Conservation (phyloP, 2,888 invertebrate genomes). For the Rhyacophila evoluta region DNA sequence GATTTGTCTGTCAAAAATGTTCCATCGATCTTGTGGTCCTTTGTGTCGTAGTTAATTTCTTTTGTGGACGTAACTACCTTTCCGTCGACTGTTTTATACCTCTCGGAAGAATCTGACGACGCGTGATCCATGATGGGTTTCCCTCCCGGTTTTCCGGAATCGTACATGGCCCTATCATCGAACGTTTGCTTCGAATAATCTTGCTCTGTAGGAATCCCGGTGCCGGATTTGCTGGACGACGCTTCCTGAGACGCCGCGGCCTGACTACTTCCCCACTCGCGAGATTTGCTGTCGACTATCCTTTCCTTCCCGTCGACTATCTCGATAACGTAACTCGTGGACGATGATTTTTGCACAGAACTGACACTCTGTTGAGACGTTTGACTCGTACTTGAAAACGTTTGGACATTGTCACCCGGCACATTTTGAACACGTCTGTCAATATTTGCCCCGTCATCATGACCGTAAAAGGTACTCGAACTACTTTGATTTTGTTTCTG, state of each 20-base stretch:
- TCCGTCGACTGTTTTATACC: slow-evolving; percentile 59
- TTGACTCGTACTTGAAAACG: slow-evolving; percentile 62
- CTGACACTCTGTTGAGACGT: slow-evolving; percentile 70
- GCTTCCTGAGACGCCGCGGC: slow-evolving; percentile 68
- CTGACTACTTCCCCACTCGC: slow-evolving; percentile 70
- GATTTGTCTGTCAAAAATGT: slow-evolving; percentile 53
- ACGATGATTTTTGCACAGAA: slow-evolving; percentile 71
- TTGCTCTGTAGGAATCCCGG: slow-evolving; percentile 71
- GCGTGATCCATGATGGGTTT: slow-evolving; percentile 60
- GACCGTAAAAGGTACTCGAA: slow-evolving; percentile 63
- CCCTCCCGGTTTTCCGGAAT: slow-evolving; percentile 69
- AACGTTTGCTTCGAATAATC: slow-evolving; percentile 69
- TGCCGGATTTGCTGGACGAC: slow-evolving; percentile 69
- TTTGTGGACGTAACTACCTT: slow-evolving; percentile 55
- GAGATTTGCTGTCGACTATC: slow-evolving; percentile 71
- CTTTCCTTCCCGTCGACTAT: slow-evolving; percentile 75
- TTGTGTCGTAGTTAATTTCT: slow-evolving; percentile 55
- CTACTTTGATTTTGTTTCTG: slow-evolving; percentile 61
- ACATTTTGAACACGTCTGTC: background rate
- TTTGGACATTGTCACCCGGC: slow-evolving; percentile 59
- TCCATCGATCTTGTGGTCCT: slow-evolving; percentile 54
- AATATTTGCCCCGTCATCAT: slow-evolving; percentile 42
- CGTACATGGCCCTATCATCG: slow-evolving; percentile 70
- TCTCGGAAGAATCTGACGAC: slow-evolving; percentile 44
- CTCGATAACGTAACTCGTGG: slow-evolving; percentile 75